Percentiles rank a stretch among this genome's conserved stretches.
phyloP scores from a whole-genome alignment of 2,888 invertebrate species.

The Limenitis arthemis region DNA sequence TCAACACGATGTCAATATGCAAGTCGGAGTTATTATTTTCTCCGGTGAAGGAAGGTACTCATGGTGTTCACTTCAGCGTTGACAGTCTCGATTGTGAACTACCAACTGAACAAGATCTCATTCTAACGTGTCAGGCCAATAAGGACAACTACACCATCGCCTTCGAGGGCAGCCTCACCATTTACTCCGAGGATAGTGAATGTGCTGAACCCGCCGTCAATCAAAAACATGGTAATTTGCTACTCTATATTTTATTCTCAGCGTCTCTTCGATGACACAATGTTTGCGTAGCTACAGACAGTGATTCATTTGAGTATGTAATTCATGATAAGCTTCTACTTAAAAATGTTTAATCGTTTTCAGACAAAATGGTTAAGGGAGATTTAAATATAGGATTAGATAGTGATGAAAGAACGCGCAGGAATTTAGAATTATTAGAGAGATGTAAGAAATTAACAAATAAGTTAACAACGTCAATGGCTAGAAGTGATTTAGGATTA shows the following conservation, averaged over 20 bases:
- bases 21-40: conserved; percentile 93
- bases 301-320: conserved; percentile 40
- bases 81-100: conserved; percentile 92
- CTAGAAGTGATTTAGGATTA: conserved; percentile 89
- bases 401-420: conserved; percentile 70
- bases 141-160: conserved; percentile 97
- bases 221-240: conserved; percentile 60
- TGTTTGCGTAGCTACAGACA: conserved; percentile 35
- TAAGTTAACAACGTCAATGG: conserved; percentile 83
- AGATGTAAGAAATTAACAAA: conserved; percentile 67
- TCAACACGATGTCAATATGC: conserved; percentile 90
- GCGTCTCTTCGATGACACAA: conserved; percentile 33
- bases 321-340: conserved; percentile 36
- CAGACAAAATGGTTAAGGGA: conserved; percentile 66
- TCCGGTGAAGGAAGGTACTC: conserved; percentile 85
- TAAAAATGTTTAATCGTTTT: conserved; percentile 38
- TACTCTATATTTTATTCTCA: background rate
- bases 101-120: conserved; percentile 85
- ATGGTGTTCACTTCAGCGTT: conserved; percentile 87
- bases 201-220: conserved; percentile 70
- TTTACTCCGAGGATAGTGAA: conserved; percentile 89
- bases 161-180: conserved; percentile 89
- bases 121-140: conserved; percentile 92
- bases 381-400: conserved; percentile 55
- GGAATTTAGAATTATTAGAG: conserved; percentile 70